Evolutionary conservation across 2,797 vertebrate species (phyloP).

Genomic region (Tenualosa ilisha): DNA sequence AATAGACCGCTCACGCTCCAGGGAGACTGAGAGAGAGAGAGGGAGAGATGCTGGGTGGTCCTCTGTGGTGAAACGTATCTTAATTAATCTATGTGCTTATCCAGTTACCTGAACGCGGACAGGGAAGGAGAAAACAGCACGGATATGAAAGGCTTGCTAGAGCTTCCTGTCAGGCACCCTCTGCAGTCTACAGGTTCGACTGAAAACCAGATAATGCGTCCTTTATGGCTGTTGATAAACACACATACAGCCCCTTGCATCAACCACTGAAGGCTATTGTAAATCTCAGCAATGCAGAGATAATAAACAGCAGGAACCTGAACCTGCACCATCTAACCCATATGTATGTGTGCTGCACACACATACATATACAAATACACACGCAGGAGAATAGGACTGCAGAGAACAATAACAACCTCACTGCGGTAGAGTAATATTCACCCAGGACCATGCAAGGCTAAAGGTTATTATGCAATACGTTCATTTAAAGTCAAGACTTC

Average conservation of each 20-base stretch:
- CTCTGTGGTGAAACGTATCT: constrained; percentile 28
- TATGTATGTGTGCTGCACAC: not conserved
- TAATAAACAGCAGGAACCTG: not conserved
- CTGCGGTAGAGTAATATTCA: not conserved
- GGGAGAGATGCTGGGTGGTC: not conserved
- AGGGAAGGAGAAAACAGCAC: not conserved
- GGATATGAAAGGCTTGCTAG: not conserved
- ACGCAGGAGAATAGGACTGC: not conserved
- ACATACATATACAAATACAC: not conserved
- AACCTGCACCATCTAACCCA: not conserved
- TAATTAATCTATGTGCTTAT: constrained; percentile 22
- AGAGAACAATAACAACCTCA: constrained; percentile 17
- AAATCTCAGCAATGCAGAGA: not conserved
- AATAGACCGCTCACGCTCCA: not conserved
- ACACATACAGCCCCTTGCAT: not conserved
- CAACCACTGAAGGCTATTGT: not conserved
- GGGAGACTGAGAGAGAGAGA: not conserved
- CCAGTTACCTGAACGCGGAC: not conserved
- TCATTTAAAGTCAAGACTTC: not conserved
- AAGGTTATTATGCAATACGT: not conserved
- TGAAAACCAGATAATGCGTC: constrained; percentile 1
- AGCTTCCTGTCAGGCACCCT: not conserved
- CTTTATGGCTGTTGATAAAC: not conserved
- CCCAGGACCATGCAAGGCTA: not conserved
- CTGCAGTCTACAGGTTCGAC: not conserved